A percentile compares a stretch with the other conserved stretches of the same genome.
Evolutionary conservation across 2,888 invertebrate species (phyloP).

Genomic region (Iselma pallidipennis): DNA sequence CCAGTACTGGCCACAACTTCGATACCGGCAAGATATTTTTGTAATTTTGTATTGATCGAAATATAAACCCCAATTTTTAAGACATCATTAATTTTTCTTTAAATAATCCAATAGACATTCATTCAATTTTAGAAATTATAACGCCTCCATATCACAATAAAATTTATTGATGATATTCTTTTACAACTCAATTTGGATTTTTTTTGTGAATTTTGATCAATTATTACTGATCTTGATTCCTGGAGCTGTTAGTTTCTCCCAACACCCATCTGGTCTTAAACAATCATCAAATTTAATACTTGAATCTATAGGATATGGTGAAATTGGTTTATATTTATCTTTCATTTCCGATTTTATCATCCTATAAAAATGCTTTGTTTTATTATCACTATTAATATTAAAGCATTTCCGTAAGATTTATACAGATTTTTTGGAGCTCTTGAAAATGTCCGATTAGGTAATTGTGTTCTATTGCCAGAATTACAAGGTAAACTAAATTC

Average conservation of each 20-base stretch:
- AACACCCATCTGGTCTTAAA: slow-evolving; percentile 42
- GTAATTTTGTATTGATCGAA: no score
- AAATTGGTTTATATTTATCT: slow-evolving; percentile 45
- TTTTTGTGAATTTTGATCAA: no score
- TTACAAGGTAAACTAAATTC: slow-evolving; percentile 32
- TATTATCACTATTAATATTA: background rate
- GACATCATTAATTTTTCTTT: no score
- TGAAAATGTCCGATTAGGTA: slow-evolving; percentile 38
- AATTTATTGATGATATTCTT: no score
- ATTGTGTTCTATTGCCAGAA: slow-evolving; percentile 38
- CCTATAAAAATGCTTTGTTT: slow-evolving; percentile 37
- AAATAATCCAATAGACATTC: no score
- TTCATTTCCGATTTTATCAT: slow-evolving; percentile 48
- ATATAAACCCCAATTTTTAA: no score
- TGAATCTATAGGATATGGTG: slow-evolving; percentile 41
- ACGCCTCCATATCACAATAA: no score
- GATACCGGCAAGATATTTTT: no score
- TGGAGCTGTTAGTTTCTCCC: slow-evolving; percentile 51
- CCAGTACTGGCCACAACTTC: no score
- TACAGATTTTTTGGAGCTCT: slow-evolving; percentile 28
- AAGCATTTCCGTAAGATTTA: background rate
- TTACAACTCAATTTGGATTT: no score
- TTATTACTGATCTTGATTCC: no score
- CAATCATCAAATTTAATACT: slow-evolving; percentile 44
- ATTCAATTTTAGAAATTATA: no score